Conservation (phyloP, 92 coral and sea anemone genomes). For the Nematostella vectensis region DNA sequence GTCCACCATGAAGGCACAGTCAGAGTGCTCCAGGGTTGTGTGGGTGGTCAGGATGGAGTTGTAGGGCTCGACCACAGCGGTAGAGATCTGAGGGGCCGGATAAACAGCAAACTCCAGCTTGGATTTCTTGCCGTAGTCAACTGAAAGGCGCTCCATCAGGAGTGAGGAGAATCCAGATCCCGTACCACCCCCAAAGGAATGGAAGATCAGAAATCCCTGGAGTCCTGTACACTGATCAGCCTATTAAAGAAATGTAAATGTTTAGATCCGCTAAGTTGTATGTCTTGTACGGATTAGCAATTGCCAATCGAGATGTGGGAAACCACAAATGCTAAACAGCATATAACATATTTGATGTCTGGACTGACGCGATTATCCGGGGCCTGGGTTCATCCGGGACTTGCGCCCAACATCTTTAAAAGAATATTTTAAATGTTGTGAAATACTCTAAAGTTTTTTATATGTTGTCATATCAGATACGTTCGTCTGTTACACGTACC, state of each 20-base stretch:
- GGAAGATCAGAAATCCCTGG: constrained; percentile 15
- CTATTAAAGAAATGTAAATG: not conserved
- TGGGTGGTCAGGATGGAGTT: constrained; percentile 67
- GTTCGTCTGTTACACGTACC: constrained; percentile 14
- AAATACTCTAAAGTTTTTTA: too few species aligned
- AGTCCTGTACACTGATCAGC: constrained; percentile 58
- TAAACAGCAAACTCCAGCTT: not conserved
- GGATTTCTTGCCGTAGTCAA: constrained; percentile 11
- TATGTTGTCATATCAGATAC: too few species aligned
- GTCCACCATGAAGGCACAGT: constrained; percentile 73
- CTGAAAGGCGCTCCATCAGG: constrained; percentile 36
- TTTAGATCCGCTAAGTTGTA: not conserved
- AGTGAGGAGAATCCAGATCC: constrained; percentile 38
- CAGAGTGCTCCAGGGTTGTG: constrained; percentile 73
- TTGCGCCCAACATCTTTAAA: too few species aligned
- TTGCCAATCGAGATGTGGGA: too few species aligned
- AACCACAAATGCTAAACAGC: too few species aligned
- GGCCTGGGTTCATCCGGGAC: too few species aligned
- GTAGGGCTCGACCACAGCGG: constrained; percentile 78
- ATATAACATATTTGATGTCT: too few species aligned
- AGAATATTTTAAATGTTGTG: too few species aligned
- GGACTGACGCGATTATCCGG: too few species aligned
- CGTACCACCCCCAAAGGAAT: not conserved
- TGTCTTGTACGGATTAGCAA: not conserved
- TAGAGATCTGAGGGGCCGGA: constrained; percentile 66